A percentile compares a stretch with the other conserved stretches of the same genome.
These are phyloP conservation scores for Mesocentrotus franciscanus DNA, from an alignment of 53 echinoderm and acorn worm species.

Conservation along the genomic window DNA sequence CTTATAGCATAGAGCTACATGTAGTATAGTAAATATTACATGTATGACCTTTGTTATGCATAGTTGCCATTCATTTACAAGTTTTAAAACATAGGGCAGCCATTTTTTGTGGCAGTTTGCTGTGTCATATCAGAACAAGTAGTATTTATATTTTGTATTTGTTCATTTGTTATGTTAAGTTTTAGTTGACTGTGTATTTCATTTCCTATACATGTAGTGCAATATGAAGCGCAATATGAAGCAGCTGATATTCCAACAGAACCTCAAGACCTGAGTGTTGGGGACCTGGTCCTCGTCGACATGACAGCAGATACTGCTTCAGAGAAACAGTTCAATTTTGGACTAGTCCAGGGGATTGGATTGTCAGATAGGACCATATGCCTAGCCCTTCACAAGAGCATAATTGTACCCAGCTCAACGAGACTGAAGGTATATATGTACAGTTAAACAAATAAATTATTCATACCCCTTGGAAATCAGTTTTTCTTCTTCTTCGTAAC, in stretches of 20 bases:
- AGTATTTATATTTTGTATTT: too few relatives aligned
- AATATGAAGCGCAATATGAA: conserved; percentile 34
- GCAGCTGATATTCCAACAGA: not conserved
- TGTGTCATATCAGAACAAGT: too few relatives aligned
- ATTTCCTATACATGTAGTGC: not conserved
- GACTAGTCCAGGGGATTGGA: not conserved
- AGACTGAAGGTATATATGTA: not conserved
- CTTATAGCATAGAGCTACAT: too few relatives aligned
- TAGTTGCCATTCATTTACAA: too few relatives aligned
- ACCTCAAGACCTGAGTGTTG: not conserved
- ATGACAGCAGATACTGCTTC: not conserved
- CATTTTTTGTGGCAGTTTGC: too few relatives aligned
- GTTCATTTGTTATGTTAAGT: not conserved
- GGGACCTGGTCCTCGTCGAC: conserved; percentile 27
- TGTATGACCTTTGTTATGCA: too few relatives aligned
- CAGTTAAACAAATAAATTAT: too few relatives aligned
- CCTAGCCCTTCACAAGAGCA: conserved; percentile 25
- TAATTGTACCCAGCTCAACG: not conserved
- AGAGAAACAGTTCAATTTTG: conserved; percentile 1
- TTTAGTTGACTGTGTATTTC: not conserved
- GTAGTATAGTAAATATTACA: too few relatives aligned
- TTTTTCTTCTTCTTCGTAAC: too few relatives aligned
- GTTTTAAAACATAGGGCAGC: too few relatives aligned
- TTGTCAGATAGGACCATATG: not conserved
- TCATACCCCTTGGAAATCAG: too few relatives aligned